Evolutionary conservation across 2,888 invertebrate genomes (phyloP), one percentile per base, ranked within the genome.

Genomic region (Eledona agricola): DNA sequence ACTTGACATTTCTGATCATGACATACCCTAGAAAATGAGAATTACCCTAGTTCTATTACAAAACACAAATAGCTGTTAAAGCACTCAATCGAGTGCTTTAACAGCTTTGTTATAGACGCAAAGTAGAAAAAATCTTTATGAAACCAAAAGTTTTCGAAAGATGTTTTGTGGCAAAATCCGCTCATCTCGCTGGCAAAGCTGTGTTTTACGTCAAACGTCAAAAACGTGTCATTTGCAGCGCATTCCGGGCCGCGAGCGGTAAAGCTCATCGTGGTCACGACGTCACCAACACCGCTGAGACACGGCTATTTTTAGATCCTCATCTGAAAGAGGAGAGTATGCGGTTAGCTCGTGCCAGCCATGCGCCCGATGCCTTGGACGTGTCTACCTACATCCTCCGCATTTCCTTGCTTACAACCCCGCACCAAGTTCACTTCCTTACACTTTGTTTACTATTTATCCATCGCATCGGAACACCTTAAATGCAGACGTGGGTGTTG

Each of bases 231-330:
- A n/a, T n/a, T n/a, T n/a, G n/a, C n/a, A n/a, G n/a, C n/a, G n/a
- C n/a, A n/a, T n/a, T n/a, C 42, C 29, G 42, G 42, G 29, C 42
- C 42, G 12, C 13, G 13, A 20, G 42, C 42, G 31, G 29, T 29
- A 42, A 20, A 34, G 34, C 32, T 46, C 34, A 43, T 51, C 40
- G 46, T 26, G 55, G 52, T 46, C 57, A 55, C 56, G 49, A 45
- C 58, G 58, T 57, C 57, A 60, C 43, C 55, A 50, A 31, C 35
- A 20, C 42, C 38, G 54, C 46, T 57, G 58, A 58, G 57, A 31
- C 50, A 43, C 46, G 23, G 56, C 55, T 62, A 62, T 62, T 62
- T 60, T 57, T 62, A 62, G 58, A 58, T 55, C 51, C 29, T 54
- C 58, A 50, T 58, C 58, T 62, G 60, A 55, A 51, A 38, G 28